Base-by-base conservation (phyloP, 2,797 vertebrate species). In the Neosilurus mollespiculum region DNA sequence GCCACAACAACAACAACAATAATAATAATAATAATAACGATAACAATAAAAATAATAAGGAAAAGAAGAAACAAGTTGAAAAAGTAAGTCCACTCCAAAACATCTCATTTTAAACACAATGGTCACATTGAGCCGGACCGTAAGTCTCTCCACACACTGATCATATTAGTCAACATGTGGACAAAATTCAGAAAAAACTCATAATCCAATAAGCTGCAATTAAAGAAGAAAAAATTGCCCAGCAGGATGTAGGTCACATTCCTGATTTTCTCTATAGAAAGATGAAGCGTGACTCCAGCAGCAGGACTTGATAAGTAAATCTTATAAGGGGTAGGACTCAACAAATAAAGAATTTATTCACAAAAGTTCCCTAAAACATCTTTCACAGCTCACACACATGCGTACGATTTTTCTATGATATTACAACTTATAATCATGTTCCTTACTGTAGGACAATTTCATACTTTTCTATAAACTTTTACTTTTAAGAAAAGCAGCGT, bases 151-250 rank as follows among this genome's bases (percentile, higher is more conserved):
- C 69, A 80, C 30, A 30, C 67, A 2, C 1, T 61, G 65, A 71
- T 83, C 51, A 12, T 5, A 62, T 43, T 71, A 34, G 54, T 71
- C 18, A 7, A 58, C 37, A 24, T 14, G 18, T 9, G 10, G 71
- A 43, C 56, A 43, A 9, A 70, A 62, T 62, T 62, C 54, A 62
- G 65, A 58, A 78, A 30, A 78, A 30, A 70, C 26, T 26, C 49
- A 15, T 78, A 84, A 80, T 79, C 82, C 59, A 73, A 84, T 80
- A 84, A 84, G 26, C 82, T 26, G 43, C 67, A 80, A 72, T 77
- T 76, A 67, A 37, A 67, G 22, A 6, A 18, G 65, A 15, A 56
- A 75, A 66, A 66, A 77, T 9, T 5, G 43, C 15, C 22, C 51
- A 51, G 37, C 77, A 58, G 69, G 51, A 80, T 73, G 67, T 65